phyloP scores from a whole-genome alignment of 2,113 vertebrate species.

The Platichthys flesus region DNA sequence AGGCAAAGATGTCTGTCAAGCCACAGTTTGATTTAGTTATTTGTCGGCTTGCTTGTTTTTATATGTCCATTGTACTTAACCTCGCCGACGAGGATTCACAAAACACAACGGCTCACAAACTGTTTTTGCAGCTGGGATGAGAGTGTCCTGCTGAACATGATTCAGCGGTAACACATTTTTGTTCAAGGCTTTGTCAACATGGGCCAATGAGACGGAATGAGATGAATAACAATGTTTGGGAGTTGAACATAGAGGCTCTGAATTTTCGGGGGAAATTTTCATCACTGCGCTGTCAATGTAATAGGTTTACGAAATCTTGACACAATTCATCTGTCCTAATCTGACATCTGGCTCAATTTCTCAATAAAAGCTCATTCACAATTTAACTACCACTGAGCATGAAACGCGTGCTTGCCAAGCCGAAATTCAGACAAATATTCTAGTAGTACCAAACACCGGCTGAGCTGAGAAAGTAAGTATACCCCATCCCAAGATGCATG shows the following conservation, averaged over 20 bases:
- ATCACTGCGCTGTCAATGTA: background rate
- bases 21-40: slow-evolving; percentile 29
- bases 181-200: slow-evolving; percentile 16
- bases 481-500: slow-evolving; percentile 34
- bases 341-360: slow-evolving; percentile 12
- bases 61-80: slow-evolving; percentile 6
- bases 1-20: slow-evolving; percentile 12
- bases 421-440: slow-evolving; percentile 19
- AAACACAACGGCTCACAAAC: slow-evolving; percentile 14
- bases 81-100: slow-evolving; percentile 18
- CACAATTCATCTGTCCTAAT: background rate
- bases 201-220: background rate
- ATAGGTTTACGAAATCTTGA: background rate
- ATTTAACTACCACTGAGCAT: background rate
- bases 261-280: background rate
- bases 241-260: background rate
- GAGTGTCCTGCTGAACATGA: slow-evolving; percentile 12
- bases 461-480: slow-evolving; percentile 50
- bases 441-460: slow-evolving; percentile 2
- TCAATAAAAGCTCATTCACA: background rate
- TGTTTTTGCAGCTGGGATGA: background rate
- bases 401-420: background rate
- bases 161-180: slow-evolving; percentile 2
- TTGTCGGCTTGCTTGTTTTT: slow-evolving; percentile 19
- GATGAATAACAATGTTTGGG: background rate